A percentile compares a stretch with the other conserved stretches of the same genome.
These are phyloP conservation scores for Eupristina koningsbergeri DNA, from an alignment of 1,140 invertebrate species.

Conservation along the genomic window DNA sequence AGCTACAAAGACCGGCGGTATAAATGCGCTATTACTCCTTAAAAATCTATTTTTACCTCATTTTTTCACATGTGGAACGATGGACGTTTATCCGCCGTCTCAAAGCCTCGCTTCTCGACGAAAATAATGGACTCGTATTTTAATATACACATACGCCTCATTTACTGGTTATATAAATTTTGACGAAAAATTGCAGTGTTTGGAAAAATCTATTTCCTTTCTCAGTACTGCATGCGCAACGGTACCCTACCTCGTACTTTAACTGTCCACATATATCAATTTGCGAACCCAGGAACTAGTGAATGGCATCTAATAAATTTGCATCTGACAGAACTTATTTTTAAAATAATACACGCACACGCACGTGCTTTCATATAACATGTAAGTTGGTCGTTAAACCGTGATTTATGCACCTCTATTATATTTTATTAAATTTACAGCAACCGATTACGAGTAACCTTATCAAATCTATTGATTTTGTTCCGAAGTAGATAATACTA, in stretches of 20 bases:
- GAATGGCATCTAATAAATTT: neutral
- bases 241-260: neutral
- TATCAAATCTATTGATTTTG: neutral
- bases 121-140: too few species aligned
- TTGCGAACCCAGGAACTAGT: neutral
- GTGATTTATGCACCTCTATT: neutral
- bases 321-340: slow-evolving; percentile 1
- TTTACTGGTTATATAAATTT: too few species aligned
- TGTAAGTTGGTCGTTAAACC: neutral
- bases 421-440: neutral
- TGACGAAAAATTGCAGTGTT: too few species aligned
- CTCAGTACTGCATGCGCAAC: too few species aligned
- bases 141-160: too few species aligned
- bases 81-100: too few species aligned
- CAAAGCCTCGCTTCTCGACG: too few species aligned
- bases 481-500: neutral
- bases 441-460: neutral
- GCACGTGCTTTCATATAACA: too few species aligned
- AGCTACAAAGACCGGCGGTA: neutral
- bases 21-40: neutral
- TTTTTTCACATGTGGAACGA: neutral
- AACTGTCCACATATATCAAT: neutral
- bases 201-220: too few species aligned
- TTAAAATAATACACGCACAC: too few species aligned
- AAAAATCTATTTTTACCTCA: neutral